These are phyloP conservation scores for Micromys minutus DNA, from an alignment of 2,113 vertebrate species.

Conservation along the genomic window DNA sequence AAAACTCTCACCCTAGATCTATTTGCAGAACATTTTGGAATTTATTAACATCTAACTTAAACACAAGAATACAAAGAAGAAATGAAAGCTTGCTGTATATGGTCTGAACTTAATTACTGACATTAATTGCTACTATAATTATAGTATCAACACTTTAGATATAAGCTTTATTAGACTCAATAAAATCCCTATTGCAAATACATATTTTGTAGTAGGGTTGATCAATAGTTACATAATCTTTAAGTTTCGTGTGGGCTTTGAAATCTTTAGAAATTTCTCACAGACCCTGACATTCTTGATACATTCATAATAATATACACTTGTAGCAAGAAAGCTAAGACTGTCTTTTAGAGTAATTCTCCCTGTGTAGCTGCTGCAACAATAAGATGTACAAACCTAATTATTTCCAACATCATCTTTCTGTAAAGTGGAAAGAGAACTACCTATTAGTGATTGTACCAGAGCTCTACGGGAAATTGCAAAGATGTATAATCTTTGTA, in stretches of 20 bases:
- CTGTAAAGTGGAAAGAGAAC: not conserved
- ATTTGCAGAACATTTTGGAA: not conserved
- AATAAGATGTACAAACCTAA: not conserved
- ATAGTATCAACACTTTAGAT: not conserved
- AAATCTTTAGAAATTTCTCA: not conserved
- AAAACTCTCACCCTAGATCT: not conserved
- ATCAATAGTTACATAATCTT: not conserved
- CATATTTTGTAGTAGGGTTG: not conserved
- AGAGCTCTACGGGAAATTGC: not conserved
- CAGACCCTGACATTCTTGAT: not conserved
- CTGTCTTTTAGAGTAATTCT: not conserved
- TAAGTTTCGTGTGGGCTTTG: not conserved
- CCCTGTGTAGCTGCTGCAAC: not conserved
- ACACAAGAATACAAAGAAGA: not conserved
- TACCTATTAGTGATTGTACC: not conserved
- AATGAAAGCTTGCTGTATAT: no score
- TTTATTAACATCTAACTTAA: not conserved
- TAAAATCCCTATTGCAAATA: not conserved
- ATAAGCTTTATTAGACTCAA: not conserved
- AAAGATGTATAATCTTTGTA: not conserved
- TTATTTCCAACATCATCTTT: not conserved
- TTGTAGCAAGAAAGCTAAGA: not conserved
- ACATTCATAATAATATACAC: not conserved
- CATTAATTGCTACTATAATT: not conserved
- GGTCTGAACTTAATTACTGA: not conserved